These are phyloP conservation scores for Oenanthe melanoleuca DNA, from an alignment of 2,113 vertebrate genomes.

Conservation along the genomic window DNA sequence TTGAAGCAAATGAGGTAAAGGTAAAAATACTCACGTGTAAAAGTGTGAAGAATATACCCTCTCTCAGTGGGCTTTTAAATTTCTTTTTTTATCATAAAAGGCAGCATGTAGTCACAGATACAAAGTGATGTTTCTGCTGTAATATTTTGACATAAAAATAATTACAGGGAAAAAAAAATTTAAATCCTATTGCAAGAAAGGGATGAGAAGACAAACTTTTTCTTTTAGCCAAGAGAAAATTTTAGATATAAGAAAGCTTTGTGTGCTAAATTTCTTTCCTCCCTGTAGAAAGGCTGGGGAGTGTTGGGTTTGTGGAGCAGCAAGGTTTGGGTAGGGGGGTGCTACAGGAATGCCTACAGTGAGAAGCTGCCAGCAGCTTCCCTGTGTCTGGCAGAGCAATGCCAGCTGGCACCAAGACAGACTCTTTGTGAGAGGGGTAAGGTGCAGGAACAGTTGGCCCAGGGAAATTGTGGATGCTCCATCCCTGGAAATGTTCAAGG, in stretches of 20 bases:
- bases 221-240: background rate
- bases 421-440: background rate
- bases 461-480: background rate
- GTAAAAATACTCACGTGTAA: background rate
- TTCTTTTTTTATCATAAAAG: background rate
- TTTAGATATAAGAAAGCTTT: background rate
- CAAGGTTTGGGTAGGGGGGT: background rate
- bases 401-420: background rate
- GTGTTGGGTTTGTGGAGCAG: background rate
- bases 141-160: background rate
- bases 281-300: background rate
- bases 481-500: background rate
- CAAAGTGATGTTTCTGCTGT: background rate
- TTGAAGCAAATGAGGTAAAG: background rate
- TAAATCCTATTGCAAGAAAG: background rate
- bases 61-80: background rate
- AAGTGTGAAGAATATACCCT: background rate
- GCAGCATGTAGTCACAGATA: background rate
- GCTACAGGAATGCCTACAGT: background rate
- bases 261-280: background rate
- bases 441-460: background rate
- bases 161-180: background rate
- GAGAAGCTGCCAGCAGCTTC: background rate
- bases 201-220: background rate
- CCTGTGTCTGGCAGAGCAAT: background rate